These are phyloP conservation scores for Apocheima hispidaria DNA, from an alignment of 2,888 invertebrate species.

Conservation along the genomic window DNA sequence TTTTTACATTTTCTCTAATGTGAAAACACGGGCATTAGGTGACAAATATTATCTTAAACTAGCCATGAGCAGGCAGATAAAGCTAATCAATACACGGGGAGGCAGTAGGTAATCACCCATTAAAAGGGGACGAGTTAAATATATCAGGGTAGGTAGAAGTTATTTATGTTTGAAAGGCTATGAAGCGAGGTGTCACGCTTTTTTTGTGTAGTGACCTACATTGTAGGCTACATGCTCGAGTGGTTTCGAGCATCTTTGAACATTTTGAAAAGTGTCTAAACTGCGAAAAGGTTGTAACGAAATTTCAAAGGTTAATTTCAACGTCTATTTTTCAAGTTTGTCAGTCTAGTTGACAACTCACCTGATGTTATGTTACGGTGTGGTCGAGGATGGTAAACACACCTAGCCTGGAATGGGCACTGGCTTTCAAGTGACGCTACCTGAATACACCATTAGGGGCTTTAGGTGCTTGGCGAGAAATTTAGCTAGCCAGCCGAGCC, in stretches of 20 bases:
- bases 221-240: constrained; percentile 25
- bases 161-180: constrained; percentile 57
- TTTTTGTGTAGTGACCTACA: constrained; percentile 49
- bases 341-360: too few relatives aligned
- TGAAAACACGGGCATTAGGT: constrained; percentile 68
- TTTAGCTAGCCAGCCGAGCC: too few relatives aligned
- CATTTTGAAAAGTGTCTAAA: too few relatives aligned
- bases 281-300: too few relatives aligned
- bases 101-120: constrained; percentile 73
- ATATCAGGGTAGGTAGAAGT: constrained; percentile 24
- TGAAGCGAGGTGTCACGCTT: constrained; percentile 44
- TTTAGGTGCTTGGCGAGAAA: too few relatives aligned
- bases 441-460: too few relatives aligned
- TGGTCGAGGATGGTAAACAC: too few relatives aligned
- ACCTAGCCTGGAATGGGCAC: too few relatives aligned
- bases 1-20: constrained; percentile 8
- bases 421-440: too few relatives aligned
- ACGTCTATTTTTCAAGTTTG: background rate
- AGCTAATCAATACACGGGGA: constrained; percentile 72
- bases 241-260: constrained; percentile 25
- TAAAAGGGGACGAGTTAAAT: constrained; percentile 51
- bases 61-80: constrained; percentile 71
- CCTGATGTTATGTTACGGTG: too few relatives aligned
- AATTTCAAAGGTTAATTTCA: background rate
- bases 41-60: constrained; percentile 78